These are phyloP conservation scores for Anoplopoma fimbria DNA, from an alignment of 2,113 vertebrate genomes.

Conservation along the genomic window DNA sequence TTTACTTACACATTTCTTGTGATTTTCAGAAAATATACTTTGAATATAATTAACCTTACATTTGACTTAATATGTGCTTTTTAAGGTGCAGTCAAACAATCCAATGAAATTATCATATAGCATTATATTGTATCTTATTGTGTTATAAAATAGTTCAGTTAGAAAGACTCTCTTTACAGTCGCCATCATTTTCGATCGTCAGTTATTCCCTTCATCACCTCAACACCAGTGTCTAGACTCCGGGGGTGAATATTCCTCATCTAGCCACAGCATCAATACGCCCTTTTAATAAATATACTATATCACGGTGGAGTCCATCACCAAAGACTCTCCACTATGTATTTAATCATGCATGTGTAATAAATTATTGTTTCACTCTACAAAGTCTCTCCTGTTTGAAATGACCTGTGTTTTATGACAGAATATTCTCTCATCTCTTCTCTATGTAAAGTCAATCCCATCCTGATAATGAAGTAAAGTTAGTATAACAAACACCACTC, in stretches of 20 bases:
- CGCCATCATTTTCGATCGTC: too few relatives aligned
- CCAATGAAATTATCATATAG: too few relatives aligned
- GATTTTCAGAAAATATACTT: background rate
- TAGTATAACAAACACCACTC: background rate
- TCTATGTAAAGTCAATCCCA: background rate
- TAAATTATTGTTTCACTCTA: background rate
- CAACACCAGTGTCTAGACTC: too few relatives aligned
- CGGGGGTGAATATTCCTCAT: too few relatives aligned
- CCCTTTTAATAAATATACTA: background rate
- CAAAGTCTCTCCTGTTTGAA: background rate
- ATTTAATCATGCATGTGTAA: background rate
- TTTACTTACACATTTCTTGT: background rate
- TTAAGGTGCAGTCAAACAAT: background rate
- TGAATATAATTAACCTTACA: background rate
- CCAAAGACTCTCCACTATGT: background rate
- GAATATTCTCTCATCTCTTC: background rate
- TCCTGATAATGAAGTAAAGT: background rate
- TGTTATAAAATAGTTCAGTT: background rate
- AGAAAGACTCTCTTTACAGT: too few relatives aligned
- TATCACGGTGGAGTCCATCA: background rate
- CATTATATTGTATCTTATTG: too few relatives aligned
- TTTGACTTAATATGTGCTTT: background rate
- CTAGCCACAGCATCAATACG: too few relatives aligned
- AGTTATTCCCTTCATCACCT: too few relatives aligned
- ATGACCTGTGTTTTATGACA: conserved; percentile 5